phyloP scores from a whole-genome alignment of 2,888 invertebrate species.

The Callinectes sapidus region DNA sequence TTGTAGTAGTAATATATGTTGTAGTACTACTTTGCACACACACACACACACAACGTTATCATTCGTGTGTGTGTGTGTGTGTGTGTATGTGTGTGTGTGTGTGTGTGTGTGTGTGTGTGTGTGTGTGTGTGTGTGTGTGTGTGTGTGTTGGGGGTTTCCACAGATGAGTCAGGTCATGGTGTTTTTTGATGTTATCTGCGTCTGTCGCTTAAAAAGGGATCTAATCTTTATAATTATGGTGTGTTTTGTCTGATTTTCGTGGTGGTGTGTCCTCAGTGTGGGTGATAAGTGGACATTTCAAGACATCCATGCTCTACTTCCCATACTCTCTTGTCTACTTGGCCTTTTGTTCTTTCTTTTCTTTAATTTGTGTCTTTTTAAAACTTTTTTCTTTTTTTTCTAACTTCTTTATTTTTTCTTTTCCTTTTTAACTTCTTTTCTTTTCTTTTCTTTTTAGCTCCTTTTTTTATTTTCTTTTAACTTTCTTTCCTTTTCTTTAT shows the following conservation, averaged over 20 bases:
- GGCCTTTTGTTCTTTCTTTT: no score
- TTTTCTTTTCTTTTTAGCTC: not conserved
- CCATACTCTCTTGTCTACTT: no score
- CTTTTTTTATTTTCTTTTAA: not conserved
- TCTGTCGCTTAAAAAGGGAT: no score
- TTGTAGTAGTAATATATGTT: not conserved
- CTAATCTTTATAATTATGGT: no score
- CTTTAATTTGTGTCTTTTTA: no score
- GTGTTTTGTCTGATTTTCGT: no score
- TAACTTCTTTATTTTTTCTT: not conserved
- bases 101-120: not conserved
- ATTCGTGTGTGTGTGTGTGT: not conserved
- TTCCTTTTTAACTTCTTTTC: not conserved
- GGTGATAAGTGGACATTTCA: no score
- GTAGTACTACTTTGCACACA: not conserved
- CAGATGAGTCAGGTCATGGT: not conserved
- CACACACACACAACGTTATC: not conserved
- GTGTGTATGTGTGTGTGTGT: conserved; percentile 22
- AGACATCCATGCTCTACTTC: no score
- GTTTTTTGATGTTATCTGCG: no score
- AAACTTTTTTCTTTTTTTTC: no score
- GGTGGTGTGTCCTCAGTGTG: no score
- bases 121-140: conserved; percentile 4
- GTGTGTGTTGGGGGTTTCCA: not conserved
- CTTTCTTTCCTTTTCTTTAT: no score